phyloP scores from a whole-genome alignment of 2,888 invertebrate species.

The Cabera pusaria region DNA sequence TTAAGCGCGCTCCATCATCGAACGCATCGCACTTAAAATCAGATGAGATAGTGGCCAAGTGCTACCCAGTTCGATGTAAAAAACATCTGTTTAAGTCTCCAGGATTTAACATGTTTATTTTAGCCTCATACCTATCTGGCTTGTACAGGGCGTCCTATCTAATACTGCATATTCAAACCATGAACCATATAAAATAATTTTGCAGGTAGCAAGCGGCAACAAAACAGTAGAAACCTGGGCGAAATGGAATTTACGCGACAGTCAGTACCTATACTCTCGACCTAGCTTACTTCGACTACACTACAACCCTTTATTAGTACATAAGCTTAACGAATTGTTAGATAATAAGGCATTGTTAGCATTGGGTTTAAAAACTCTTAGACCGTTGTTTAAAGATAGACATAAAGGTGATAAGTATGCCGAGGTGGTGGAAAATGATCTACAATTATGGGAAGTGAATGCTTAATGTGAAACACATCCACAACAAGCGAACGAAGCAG shows the following conservation, averaged over 20 bases:
- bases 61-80: too few relatives aligned
- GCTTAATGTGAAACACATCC: conserved; percentile 47
- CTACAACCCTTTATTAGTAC: conserved; percentile 87
- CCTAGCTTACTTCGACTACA: conserved; percentile 91
- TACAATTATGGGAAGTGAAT: conserved; percentile 90
- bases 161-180: too few relatives aligned
- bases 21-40: too few relatives aligned
- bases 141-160: too few relatives aligned
- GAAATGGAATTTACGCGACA: conserved; percentile 85
- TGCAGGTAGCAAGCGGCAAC: conserved; percentile 89
- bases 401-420: conserved; percentile 88
- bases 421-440: conserved; percentile 93
- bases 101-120: too few relatives aligned
- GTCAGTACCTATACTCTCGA: conserved; percentile 90
- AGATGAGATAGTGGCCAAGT: too few relatives aligned
- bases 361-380: conserved; percentile 88
- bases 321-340: conserved; percentile 87
- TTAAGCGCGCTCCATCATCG: too few relatives aligned
- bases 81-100: too few relatives aligned
- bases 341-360: conserved; percentile 91
- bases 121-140: too few relatives aligned
- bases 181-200: too few relatives aligned
- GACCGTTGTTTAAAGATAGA: conserved; percentile 88
- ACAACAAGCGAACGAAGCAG: too few relatives aligned
- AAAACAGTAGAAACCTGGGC: conserved; percentile 90